Evolutionary conservation across 2,797 vertebrate species (phyloP), one percentile per base, ranked within the genome.

Genomic region (Oreortyx pictus): DNA sequence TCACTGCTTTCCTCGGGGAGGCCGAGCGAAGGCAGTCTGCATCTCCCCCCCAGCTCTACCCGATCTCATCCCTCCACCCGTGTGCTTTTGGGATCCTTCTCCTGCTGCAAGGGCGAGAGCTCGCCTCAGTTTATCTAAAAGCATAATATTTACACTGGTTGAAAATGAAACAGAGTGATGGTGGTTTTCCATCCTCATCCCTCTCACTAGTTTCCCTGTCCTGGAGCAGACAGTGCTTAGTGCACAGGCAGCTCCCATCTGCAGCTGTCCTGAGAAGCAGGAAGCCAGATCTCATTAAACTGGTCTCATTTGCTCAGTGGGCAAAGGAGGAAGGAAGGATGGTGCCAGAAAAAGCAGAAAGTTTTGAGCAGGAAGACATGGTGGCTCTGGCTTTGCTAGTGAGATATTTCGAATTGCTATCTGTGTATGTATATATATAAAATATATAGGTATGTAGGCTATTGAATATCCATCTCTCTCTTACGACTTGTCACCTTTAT

Each of bases 71-170:
- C 66, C 71, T 6, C 12, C 71, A 7, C 12, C 49, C 23, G 14
- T 11, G 47, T 54, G 27, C 24, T 9, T 27, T 15, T 0, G 39
- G 61, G 64, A 31, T 41, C 72, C 0, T 65, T 22, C 37, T 82
- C 67, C 19, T 2, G 1, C 47, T 11, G 64, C 54, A 75, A 39
- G 56, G 81, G 31, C 65, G 11, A 23, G 22, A 11, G n/a, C 68
- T 67, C 56, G 37, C 92, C 92, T 90, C 85, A 52, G 73, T 85
- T 71, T 85, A 64, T 65, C 91, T 33, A 7, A 43, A 70, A 37
- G 61, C 39, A 9, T 1, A 23, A 62, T 31, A 35, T 33, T 39
- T 37, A 11, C 35, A 1, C 44, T 3, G 68, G 59, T 8, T 12
- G 33, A 4, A 11, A 60, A 14, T 17, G 44, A 47, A 52, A 46